A percentile compares a stretch with the other conserved stretches of the same genome.
Evolutionary conservation across 2,888 invertebrate genomes (phyloP).

Genomic region (Molanna angustata): DNA sequence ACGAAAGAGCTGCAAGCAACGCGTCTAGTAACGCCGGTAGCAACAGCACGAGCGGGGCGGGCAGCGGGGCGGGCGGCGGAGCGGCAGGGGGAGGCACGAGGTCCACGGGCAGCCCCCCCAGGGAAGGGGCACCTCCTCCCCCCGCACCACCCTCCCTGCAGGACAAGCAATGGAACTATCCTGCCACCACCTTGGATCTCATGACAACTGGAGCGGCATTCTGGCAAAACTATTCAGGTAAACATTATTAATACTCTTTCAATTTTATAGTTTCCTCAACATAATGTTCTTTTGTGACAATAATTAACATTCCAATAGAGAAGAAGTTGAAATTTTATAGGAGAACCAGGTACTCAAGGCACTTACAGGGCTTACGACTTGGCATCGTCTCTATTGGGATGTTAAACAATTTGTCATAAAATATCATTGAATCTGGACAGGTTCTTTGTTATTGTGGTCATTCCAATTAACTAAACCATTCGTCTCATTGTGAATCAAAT

Average conservation of each 20-base stretch:
- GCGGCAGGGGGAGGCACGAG: slow-evolving; percentile 41
- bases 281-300: too few relatives aligned
- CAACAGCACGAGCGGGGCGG: slow-evolving; percentile 21
- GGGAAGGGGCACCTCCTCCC: slow-evolving; percentile 33
- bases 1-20: slow-evolving; percentile 12
- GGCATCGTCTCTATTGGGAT: too few relatives aligned
- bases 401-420: too few relatives aligned
- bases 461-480: too few relatives aligned
- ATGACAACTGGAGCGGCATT: slow-evolving; percentile 84
- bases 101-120: slow-evolving; percentile 46
- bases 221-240: slow-evolving; percentile 91
- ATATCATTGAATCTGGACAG: too few relatives aligned
- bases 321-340: too few relatives aligned
- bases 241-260: slow-evolving; percentile 39
- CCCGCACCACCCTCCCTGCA: slow-evolving; percentile 44
- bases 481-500: too few relatives aligned
- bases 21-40: slow-evolving; percentile 16
- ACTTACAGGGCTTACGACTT: too few relatives aligned
- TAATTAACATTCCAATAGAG: too few relatives aligned
- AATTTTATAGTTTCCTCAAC: too few relatives aligned
- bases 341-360: too few relatives aligned
- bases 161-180: slow-evolving; percentile 52
- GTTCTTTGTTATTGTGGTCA: too few relatives aligned
- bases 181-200: slow-evolving; percentile 63
- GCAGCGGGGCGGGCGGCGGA: slow-evolving; percentile 25